Base-by-base conservation (phyloP, 2,797 vertebrate genomes). In the Tiaroga cobitis region DNA sequence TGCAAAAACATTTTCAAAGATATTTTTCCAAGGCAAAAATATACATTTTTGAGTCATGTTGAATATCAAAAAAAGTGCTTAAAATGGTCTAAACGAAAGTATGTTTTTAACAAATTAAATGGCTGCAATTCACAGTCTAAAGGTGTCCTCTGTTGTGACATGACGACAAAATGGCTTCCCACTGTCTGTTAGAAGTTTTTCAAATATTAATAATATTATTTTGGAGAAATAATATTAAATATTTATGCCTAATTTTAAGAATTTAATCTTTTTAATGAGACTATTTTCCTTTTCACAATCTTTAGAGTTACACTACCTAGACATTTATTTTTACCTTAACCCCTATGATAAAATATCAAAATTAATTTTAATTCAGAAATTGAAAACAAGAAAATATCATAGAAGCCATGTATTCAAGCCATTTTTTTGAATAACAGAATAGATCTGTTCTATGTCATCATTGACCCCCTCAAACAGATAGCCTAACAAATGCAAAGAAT, bases 121-220 rank as follows among this genome's bases (percentile, higher is more conserved):
- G 9, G 37, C 39, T 79, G 5, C 18, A 29, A 29, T 43, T 78
- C 5, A 61, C 51, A 63, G n/a, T 43, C 34, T 76, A 59, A 43
- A 63, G n/a, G 37, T 24, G n/a, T 43, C 37, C 34, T 77, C 13
- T 63, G 61, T 68, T 49, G 34, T 80, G 78, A 80, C 78, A 68
- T 32, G 61, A 51, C 19, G 49, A 80, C 78, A 80, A 80, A 80
- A 68, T 80, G 78, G 78, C 63, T 67, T 68, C 78, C 39, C 26
- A 26, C 39, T 43, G 37, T 43, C 15, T 59, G 34, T 39, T 32
- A 56, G 21, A 24, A 15, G 5, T 63, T 59, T 77, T 41, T 26
- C 4, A 8, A 54, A 39, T 59, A 56, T 37, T 41, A 78, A 18
- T 43, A 11, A 18, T 78, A 61, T 18, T 78, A 37, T 54, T 75